Evolutionary conservation across 2,113 vertebrate genomes (phyloP).

Genomic region (Indicator indicator): DNA sequence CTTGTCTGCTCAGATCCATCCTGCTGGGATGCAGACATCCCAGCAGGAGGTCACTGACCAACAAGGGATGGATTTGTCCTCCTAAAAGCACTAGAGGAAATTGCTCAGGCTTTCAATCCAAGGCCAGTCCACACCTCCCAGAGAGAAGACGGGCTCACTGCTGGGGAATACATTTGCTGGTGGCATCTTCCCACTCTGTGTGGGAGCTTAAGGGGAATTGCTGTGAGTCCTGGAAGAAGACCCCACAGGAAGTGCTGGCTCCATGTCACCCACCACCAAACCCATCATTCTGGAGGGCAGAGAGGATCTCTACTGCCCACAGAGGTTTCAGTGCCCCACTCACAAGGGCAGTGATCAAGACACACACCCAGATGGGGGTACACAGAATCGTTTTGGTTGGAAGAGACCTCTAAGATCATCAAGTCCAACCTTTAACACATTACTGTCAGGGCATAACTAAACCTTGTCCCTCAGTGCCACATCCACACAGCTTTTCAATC

Average conservation of each 20-base stretch:
- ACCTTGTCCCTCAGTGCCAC: not conserved
- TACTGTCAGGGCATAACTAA: not conserved
- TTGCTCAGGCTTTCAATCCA: not conserved
- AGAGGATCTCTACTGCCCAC: not conserved
- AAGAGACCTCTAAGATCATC: not conserved
- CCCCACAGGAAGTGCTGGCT: not conserved
- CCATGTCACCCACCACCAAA: not conserved
- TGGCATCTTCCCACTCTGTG: rapidly evolving
- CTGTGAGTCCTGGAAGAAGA: not conserved
- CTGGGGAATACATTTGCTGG: not conserved
- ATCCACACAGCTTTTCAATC: not conserved
- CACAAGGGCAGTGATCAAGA: not conserved
- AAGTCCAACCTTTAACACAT: not conserved
- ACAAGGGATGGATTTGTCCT: not conserved
- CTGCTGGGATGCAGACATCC: not conserved
- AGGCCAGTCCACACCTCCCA: not conserved
- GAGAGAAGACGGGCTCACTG: not conserved
- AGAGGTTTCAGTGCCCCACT: rapidly evolving
- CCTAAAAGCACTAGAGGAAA: not conserved
- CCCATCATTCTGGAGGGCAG: not conserved
- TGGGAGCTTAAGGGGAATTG: not conserved
- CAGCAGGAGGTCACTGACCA: rapidly evolving
- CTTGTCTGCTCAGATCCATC: not conserved
- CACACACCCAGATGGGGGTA: not conserved
- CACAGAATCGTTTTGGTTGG: not conserved